phyloP scores from a whole-genome alignment of 2,113 vertebrate genomes.

The Dipodomys spectabilis region DNA sequence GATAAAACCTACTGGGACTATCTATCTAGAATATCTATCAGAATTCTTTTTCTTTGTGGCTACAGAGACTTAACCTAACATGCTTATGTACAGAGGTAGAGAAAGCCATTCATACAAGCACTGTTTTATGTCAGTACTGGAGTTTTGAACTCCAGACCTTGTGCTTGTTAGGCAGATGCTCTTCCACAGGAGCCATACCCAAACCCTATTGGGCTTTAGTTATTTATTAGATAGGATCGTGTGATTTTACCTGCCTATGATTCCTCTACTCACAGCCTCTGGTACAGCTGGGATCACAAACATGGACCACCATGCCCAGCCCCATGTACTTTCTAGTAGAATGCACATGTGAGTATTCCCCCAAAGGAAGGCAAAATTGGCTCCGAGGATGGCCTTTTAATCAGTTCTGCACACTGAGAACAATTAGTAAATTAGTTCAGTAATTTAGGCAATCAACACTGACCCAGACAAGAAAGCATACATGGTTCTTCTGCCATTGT shows the following conservation, averaged over 20 bases:
- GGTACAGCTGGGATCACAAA: too few species aligned
- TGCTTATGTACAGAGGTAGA: background rate
- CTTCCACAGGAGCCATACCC: too few species aligned
- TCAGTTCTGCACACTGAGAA: background rate
- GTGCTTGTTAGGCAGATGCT: too few species aligned
- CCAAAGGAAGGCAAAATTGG: background rate
- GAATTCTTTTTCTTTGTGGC: background rate
- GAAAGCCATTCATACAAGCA: background rate
- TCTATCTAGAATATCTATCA: background rate
- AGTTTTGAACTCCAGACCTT: too few species aligned
- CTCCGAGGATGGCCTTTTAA: background rate
- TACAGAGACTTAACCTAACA: background rate
- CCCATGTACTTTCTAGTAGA: background rate
- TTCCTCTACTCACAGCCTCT: too few species aligned
- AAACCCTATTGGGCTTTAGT: too few species aligned
- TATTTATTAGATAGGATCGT: too few species aligned
- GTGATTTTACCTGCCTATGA: too few species aligned
- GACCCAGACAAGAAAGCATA: fast-evolving
- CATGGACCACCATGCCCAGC: too few species aligned
- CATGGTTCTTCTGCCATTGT: background rate
- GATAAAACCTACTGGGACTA: background rate
- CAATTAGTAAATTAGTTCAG: background rate
- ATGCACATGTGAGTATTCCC: background rate
- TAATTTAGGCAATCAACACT: background rate
- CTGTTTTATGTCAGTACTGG: too few species aligned